A percentile compares a stretch with the other conserved stretches of the same genome.
Evolutionary conservation across 2,888 invertebrate genomes (phyloP).

Genomic region (Euzetes globulus): DNA sequence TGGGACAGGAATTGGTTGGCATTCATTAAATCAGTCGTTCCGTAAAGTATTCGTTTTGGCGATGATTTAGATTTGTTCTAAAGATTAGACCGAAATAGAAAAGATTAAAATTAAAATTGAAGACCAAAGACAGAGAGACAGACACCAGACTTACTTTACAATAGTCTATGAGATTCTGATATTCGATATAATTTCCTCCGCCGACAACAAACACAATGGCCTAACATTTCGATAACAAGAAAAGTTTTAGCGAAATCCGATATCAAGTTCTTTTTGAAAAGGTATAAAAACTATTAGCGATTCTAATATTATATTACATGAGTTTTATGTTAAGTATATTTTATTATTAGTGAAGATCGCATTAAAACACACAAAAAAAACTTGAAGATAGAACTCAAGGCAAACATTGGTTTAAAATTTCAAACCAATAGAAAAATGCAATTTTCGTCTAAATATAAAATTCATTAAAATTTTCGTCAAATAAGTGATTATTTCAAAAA

Average conservation of each 20-base stretch:
- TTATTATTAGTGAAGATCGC: too few species aligned
- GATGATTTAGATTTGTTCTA: constrained; percentile 34
- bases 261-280: neutral
- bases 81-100: neutral
- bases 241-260: too few species aligned
- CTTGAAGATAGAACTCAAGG: neutral
- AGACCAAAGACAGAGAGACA: neutral
- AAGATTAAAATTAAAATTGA: neutral
- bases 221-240: constrained; percentile 46
- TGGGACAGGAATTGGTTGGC: constrained; percentile 91
- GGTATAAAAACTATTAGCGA: too few species aligned
- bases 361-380: too few species aligned
- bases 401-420: neutral
- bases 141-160: constrained; percentile 66
- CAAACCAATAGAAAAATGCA: neutral
- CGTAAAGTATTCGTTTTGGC: constrained; percentile 65
- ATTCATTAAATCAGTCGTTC: constrained; percentile 86
- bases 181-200: constrained; percentile 97
- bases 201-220: constrained; percentile 85
- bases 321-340: too few species aligned
- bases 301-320: too few species aligned
- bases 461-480: too few species aligned
- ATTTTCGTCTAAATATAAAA: too few species aligned
- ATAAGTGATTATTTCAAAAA: too few species aligned
- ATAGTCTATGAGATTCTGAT: constrained; percentile 94